A percentile compares a stretch with the other conserved stretches of the same genome.
Conservation (phyloP, 2,797 vertebrate species). For the Danionella dracula region DNA sequence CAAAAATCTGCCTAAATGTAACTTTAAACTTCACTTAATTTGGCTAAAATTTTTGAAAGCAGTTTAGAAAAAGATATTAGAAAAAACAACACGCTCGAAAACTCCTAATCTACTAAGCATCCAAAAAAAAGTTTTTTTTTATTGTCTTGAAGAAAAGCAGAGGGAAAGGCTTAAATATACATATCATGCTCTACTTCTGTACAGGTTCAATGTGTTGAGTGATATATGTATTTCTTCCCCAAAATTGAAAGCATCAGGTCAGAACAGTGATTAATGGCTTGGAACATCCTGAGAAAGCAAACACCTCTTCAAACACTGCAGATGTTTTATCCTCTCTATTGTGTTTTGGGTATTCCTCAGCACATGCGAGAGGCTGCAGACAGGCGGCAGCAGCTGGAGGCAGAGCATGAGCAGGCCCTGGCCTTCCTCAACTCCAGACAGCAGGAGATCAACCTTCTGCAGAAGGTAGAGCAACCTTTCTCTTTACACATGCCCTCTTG, state of each 20-base stretch:
- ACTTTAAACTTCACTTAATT: no score
- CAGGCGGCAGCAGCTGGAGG: slow-evolving; percentile 85
- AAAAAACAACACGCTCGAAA: no score
- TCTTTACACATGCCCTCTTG: neutral
- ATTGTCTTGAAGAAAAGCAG: slow-evolving; percentile 31
- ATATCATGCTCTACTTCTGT: slow-evolving; percentile 14
- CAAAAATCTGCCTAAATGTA: no score
- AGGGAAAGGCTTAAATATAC: no score
- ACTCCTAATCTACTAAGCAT: no score
- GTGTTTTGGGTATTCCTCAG: slow-evolving; percentile 55
- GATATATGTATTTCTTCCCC: neutral
- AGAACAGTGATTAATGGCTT: slow-evolving; percentile 11
- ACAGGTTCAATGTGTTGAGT: slow-evolving; percentile 7
- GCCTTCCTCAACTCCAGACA: slow-evolving; percentile 85
- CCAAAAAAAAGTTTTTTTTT: slow-evolving; percentile 57
- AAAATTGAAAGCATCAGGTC: neutral
- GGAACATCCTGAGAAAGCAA: slow-evolving; percentile 3
- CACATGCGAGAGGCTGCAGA: slow-evolving; percentile 88
- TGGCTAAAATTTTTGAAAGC: no score
- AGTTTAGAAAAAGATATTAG: no score
- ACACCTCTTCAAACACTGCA: neutral
- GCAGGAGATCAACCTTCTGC: slow-evolving; percentile 88
- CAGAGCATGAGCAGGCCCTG: slow-evolving; percentile 92
- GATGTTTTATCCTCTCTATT: neutral
- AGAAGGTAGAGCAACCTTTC: slow-evolving; percentile 69